Evolutionary conservation across 2,113 vertebrate genomes (phyloP), one percentile per base, ranked within the genome.

Genomic region (Hippolais icterina): DNA sequence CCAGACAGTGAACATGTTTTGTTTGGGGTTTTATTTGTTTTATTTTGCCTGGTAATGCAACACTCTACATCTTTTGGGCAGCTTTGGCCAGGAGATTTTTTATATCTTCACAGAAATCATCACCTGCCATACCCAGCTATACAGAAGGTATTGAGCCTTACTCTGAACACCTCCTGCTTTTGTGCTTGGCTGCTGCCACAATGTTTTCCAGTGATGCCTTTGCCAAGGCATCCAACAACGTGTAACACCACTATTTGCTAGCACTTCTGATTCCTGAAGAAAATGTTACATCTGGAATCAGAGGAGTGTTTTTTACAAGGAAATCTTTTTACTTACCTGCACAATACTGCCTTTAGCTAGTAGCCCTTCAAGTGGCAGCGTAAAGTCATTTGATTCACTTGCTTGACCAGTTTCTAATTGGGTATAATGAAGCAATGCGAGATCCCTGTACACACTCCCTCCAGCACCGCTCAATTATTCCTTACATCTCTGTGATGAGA

Each of bases 261-360:
- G 21, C 22, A 33, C 18, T 83, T 46, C 25, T 0, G 0, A 5
- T 11, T 65, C 33, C 53, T 2, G 1, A 80, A 83, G 54, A 74
- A 53, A 86, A 15, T 3, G 28, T 54, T 46, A 35, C 12, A 1
- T 57, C 28, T 79, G 16, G 37, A 86, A 76, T 11, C 29, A 11
- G 10, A 77, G 35, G n/a, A 71, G 18, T 27, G 9, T 9, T 52
- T 87, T 85, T 80, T 25, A 42, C 0, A 1, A 18, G 14, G 10
- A 76, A 72, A 41, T 61, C 10, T 64, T 79, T 66, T 31, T 11
- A 21, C 0, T 0, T 16, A 31, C 35, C 42, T 90, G 21, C 15
- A 37, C 1, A 6, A 8, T 57, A 56, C 35, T 56, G 31, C 21
- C 53, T 85, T 69, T 60, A 84, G 57, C 44, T 6, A 3, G 49